phyloP scores from a whole-genome alignment of 2,113 vertebrate genomes.

The Oenanthe melanoleuca region DNA sequence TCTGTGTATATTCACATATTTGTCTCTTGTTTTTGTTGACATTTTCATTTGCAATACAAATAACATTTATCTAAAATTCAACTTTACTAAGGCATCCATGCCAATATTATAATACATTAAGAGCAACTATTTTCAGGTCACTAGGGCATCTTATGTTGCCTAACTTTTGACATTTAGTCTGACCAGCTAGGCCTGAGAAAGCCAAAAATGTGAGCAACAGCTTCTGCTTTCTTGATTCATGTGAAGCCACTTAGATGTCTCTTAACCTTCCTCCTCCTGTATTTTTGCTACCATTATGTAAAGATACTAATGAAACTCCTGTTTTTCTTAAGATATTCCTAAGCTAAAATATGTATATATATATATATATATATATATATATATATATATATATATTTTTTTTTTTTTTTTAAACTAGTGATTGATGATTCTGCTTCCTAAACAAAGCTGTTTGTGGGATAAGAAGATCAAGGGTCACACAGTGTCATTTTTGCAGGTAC shows the following conservation, averaged over 20 bases:
- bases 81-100: not conserved
- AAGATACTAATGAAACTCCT: not conserved
- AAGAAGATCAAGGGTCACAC: not conserved
- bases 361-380: too few species aligned
- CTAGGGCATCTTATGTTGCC: not conserved
- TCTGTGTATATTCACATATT: not conserved
- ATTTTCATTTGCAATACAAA: constrained; percentile 9
- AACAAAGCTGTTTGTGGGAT: not conserved
- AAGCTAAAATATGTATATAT: too few species aligned
- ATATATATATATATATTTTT: not conserved
- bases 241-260: not conserved
- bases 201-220: not conserved
- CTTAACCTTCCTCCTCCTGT: not conserved
- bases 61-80: not conserved
- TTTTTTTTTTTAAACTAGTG: not conserved
- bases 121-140: not conserved
- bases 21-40: not conserved
- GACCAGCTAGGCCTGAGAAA: not conserved
- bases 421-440: not conserved
- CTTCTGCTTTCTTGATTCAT: not conserved
- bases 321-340: not conserved
- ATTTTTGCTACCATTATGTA: not conserved
- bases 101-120: not conserved
- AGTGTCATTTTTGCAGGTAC: not conserved
- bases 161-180: not conserved